Evolutionary conservation across 2,113 vertebrate genomes (phyloP), one percentile per base, ranked within the genome.

Genomic region (Tyto alba): DNA sequence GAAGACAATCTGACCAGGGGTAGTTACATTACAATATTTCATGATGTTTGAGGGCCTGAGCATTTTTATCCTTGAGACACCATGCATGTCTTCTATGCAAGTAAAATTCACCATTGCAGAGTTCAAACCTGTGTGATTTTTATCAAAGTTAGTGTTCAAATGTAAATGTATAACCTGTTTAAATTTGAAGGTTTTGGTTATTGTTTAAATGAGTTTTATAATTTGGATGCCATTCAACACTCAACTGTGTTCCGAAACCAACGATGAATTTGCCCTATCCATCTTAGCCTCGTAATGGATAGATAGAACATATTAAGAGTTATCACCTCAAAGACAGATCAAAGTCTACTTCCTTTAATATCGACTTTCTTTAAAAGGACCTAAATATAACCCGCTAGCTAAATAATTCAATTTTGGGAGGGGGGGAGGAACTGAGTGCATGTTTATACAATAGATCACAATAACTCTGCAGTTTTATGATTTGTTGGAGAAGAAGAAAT

Each of bases 321-420:
- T 95, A 96, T 96, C 96, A 95, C 94, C 95, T 96, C 88, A 95
- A 96, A 93, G 84, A 57, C 72, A 88, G 84, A 95, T 96, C 95
- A 96, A 95, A 97, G 87, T 82, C 95, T 94, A 91, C 91, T 95
- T 97, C 94, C 95, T 94, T 94, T 79, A 78, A 75, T 96, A 95
- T 97, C 59, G 96, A 97, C 96, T 96, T 96, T 92, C 94, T 95
- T 94, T 96, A 96, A 97, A 96, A 96, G 96, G 92, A 62, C 88
- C 92, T 97, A 96, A 96, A 96, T 96, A 96, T 97, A 97, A 93
- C 93, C 78, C 0, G 0, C 88, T 36, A 95, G 91, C 88, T 95
- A 96, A 97, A 97, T 95, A 96, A 97, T 96, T 95, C 87, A 87
- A 93, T 96, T 96, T 96, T 85, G 12, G 2, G 22, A 14, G 64